phyloP scores from a whole-genome alignment of 2,797 vertebrate species.

The Oreonectes daqikongensis region DNA sequence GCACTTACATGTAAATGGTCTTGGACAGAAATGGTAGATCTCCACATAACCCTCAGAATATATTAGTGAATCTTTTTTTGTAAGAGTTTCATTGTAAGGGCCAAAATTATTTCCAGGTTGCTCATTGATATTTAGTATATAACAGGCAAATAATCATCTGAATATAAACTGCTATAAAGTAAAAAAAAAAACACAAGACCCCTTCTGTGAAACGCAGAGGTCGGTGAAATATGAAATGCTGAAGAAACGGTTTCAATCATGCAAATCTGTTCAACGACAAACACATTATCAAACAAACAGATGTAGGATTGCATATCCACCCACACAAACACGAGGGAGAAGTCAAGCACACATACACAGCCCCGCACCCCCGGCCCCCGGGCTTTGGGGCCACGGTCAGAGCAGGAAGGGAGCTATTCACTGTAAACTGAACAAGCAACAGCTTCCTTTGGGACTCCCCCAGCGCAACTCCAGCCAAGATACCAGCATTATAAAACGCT shows the following conservation, averaged over 20 bases:
- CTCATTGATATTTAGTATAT: not conserved
- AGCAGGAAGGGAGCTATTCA: slow-evolving; percentile 82
- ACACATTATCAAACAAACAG: slow-evolving; percentile 49
- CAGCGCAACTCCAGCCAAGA: slow-evolving; percentile 75
- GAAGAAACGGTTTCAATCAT: slow-evolving; percentile 16
- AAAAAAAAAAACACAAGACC: not conserved
- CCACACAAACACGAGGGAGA: slow-evolving; percentile 48
- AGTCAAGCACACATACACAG: slow-evolving; percentile 40
- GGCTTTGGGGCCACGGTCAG: slow-evolving; percentile 70
- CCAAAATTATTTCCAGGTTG: slow-evolving; percentile 10
- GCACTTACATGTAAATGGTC: not conserved
- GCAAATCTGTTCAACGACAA: slow-evolving; percentile 37
- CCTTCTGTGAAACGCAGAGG: slow-evolving; percentile 29
- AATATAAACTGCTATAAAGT: slow-evolving; percentile 15
- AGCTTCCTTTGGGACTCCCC: slow-evolving; percentile 80
- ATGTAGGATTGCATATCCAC: slow-evolving; percentile 54
- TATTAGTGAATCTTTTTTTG: not conserved
- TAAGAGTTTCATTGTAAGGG: slow-evolving; percentile 9
- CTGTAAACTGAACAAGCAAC: slow-evolving; percentile 81
- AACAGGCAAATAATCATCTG: not conserved
- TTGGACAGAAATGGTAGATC: not conserved
- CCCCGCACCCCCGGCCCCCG: slow-evolving; percentile 62
- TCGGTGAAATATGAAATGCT: not conserved
- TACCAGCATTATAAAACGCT: slow-evolving; percentile 73
- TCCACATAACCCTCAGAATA: slow-evolving; percentile 16